These are phyloP conservation scores for Sesia bembeciformis DNA, from an alignment of 2,888 invertebrate species.

Conservation along the genomic window DNA sequence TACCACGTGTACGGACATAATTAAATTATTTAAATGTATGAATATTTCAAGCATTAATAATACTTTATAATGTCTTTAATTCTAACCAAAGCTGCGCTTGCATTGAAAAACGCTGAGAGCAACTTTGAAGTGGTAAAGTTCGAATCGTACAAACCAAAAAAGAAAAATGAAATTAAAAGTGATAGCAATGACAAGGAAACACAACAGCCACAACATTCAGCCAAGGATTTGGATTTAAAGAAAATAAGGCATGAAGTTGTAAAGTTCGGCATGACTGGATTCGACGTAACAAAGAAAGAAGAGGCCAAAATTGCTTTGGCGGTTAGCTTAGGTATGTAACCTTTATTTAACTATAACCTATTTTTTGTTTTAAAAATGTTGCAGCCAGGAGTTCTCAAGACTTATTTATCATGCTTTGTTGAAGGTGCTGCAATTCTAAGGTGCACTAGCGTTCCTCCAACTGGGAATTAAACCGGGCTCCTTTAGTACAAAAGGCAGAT, in stretches of 20 bases:
- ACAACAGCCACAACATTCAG: slow-evolving; percentile 15
- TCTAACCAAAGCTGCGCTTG: slow-evolving; percentile 67
- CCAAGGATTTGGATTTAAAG: slow-evolving; percentile 80
- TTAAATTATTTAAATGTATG: too few species aligned
- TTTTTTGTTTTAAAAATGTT: not conserved
- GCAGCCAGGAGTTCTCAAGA: not conserved
- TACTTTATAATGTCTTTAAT: slow-evolving; percentile 40
- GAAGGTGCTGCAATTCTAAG: not conserved
- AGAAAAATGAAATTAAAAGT: slow-evolving; percentile 23
- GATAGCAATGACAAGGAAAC: slow-evolving; percentile 15
- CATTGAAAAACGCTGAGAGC: slow-evolving; percentile 48
- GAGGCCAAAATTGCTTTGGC: slow-evolving; percentile 86
- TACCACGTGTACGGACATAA: too few species aligned
- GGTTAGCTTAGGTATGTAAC: slow-evolving; percentile 78
- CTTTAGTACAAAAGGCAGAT: too few species aligned
- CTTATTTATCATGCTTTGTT: too few species aligned
- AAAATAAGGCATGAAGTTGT: slow-evolving; percentile 86
- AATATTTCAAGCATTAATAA: too few species aligned
- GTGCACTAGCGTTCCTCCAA: too few species aligned
- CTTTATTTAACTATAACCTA: not conserved
- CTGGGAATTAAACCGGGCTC: too few species aligned
- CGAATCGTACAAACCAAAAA: slow-evolving; percentile 69
- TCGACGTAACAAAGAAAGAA: slow-evolving; percentile 79
- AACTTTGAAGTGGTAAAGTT: slow-evolving; percentile 66
- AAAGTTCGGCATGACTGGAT: slow-evolving; percentile 87